These are phyloP conservation scores for Eueides isabella DNA, from an alignment of 1,140 invertebrate genomes.

Conservation along the genomic window DNA sequence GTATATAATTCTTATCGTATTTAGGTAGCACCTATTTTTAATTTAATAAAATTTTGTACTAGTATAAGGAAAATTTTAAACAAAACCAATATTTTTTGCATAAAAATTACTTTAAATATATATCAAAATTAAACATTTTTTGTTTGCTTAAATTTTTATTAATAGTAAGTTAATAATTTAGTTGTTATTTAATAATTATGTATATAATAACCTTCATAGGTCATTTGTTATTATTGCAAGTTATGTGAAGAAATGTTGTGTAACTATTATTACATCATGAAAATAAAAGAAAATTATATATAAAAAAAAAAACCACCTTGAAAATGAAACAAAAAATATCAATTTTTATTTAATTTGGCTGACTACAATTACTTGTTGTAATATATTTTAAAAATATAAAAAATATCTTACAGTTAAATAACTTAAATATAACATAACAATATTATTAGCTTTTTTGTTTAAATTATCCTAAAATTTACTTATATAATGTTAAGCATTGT, in stretches of 20 bases:
- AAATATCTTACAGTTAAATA: too few species aligned
- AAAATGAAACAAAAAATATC: too few species aligned
- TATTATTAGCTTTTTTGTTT: too few species aligned
- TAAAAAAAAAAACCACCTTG: too few species aligned
- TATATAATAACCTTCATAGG: background rate
- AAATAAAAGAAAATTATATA: background rate
- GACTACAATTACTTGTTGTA: too few species aligned
- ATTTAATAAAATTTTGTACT: background rate
- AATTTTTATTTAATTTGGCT: too few species aligned
- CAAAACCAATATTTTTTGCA: background rate
- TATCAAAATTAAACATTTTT: background rate
- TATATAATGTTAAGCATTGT: too few species aligned
- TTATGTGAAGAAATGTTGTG: conserved; percentile 8
- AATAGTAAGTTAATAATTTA: too few species aligned
- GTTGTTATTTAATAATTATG: background rate
- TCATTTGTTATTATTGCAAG: conserved; percentile 4
- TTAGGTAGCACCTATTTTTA: background rate
- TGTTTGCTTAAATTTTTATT: too few species aligned
- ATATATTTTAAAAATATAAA: too few species aligned
- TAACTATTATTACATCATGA: conserved; percentile 8
- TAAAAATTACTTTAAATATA: background rate
- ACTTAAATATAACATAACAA: too few species aligned
- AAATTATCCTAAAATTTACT: too few species aligned
- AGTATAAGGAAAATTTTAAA: background rate
- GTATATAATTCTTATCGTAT: background rate